These are phyloP conservation scores for Coremacera marginata DNA, from an alignment of 2,888 invertebrate species.

Conservation along the genomic window DNA sequence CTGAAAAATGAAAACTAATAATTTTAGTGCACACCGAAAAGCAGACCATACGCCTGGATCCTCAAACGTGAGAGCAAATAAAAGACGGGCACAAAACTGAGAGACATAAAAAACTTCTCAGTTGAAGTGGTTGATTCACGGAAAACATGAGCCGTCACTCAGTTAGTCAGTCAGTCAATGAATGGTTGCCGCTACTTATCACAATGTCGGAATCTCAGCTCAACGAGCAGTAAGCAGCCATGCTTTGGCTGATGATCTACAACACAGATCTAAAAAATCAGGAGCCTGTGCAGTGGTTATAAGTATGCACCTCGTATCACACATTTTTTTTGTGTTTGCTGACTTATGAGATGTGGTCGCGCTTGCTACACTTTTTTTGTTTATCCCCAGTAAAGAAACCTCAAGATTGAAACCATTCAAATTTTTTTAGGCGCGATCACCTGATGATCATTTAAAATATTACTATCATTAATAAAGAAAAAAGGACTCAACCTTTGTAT, in stretches of 20 bases:
- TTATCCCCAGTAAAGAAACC: constrained; percentile 20
- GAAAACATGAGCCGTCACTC: constrained; percentile 16
- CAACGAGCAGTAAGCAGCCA: constrained; percentile 37
- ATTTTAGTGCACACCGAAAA: constrained; percentile 45
- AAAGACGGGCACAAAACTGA: not conserved
- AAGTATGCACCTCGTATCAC: constrained; percentile 39
- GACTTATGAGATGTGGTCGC: constrained; percentile 31
- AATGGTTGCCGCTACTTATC: constrained; percentile 47
- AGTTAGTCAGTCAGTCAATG: constrained; percentile 19
- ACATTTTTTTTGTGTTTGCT: constrained; percentile 26
- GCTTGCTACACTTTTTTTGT: constrained; percentile 12
- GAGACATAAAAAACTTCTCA: not conserved
- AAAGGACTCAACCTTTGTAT: not conserved
- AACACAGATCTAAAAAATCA: constrained; percentile 1
- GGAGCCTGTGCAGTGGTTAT: constrained; percentile 23
- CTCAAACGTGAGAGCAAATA: not conserved
- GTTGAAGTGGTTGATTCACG: not conserved
- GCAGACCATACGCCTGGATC: not conserved
- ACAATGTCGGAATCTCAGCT: constrained; percentile 52
- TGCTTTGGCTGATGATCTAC: constrained; percentile 5
- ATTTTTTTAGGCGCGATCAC: constrained; percentile 42
- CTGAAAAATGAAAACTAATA: constrained; percentile 59
- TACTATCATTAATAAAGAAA: constrained; percentile 50
- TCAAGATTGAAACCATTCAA: constrained; percentile 39
- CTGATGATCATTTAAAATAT: constrained; percentile 52